Percentiles rank a stretch among this genome's conserved stretches.
Evolutionary conservation across 2,113 vertebrate genomes (phyloP).

Genomic region (Corythornis madagascariensis): DNA sequence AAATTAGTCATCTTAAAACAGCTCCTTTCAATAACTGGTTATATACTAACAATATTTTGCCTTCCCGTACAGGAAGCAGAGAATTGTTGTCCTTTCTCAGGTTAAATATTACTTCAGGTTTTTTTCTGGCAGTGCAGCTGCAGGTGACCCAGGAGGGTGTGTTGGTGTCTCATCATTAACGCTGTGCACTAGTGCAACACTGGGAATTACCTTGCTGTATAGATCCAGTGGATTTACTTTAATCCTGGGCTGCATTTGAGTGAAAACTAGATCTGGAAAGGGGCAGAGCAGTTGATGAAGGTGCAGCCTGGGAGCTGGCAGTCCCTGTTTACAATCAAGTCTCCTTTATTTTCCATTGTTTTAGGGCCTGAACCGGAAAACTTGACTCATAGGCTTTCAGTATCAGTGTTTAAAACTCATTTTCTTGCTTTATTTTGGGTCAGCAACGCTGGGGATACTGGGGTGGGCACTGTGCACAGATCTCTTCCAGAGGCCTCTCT

Average conservation of each 20-base stretch:
- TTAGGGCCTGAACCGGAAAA: not conserved
- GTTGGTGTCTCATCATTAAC: not conserved
- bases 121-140: not conserved
- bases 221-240: not conserved
- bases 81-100: not conserved
- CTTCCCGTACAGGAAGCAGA: not conserved
- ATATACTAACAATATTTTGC: not conserved
- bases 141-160: not conserved
- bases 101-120: not conserved
- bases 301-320: not conserved
- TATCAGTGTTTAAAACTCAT: not conserved
- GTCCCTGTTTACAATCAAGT: not conserved
- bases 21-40: not conserved
- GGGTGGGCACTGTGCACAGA: not conserved
- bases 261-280: not conserved
- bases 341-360: not conserved
- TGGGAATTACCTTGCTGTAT: not conserved
- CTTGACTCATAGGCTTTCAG: not conserved
- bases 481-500: not conserved
- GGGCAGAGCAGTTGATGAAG: not conserved
- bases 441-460: accelerated
- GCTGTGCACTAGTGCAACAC: not conserved
- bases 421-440: not conserved
- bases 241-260: constrained; percentile 9
- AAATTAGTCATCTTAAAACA: not conserved